phyloP scores from a whole-genome alignment of 2,888 invertebrate species.

The Geophilus truncorum region DNA sequence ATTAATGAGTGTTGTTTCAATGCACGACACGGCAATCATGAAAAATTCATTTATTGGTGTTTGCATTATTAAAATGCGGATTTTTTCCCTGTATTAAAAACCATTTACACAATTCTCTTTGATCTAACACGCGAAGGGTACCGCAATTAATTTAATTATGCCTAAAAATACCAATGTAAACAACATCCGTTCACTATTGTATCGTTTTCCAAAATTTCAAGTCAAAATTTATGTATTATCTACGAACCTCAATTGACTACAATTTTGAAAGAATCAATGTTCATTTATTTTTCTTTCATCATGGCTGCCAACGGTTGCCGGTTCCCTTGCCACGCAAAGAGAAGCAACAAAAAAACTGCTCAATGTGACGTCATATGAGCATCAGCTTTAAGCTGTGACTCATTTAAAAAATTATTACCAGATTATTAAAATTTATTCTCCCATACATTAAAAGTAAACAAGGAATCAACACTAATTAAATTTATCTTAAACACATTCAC shows the following conservation, averaged over 20 bases:
- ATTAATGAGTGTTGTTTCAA: background rate
- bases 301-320: background rate
- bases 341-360: background rate
- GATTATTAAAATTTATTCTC: conserved; percentile 15
- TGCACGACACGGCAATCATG: conserved; percentile 3
- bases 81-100: background rate
- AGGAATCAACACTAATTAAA: background rate
- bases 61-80: background rate
- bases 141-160: background rate
- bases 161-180: background rate
- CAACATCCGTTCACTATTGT: background rate
- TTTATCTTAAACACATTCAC: conserved; percentile 5
- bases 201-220: no score
- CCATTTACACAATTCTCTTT: conserved; percentile 1
- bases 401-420: background rate
- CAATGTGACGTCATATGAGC: background rate
- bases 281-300: background rate
- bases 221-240: background rate
- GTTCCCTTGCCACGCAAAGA: background rate
- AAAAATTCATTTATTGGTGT: background rate
- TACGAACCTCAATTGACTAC: background rate
- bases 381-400: background rate
- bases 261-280: background rate
- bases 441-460: background rate
- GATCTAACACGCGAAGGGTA: background rate